A percentile compares a stretch with the other conserved stretches of the same genome.
These are phyloP conservation scores for Clunio marinus DNA, from an alignment of 2,888 invertebrate genomes.

Conservation along the genomic window DNA sequence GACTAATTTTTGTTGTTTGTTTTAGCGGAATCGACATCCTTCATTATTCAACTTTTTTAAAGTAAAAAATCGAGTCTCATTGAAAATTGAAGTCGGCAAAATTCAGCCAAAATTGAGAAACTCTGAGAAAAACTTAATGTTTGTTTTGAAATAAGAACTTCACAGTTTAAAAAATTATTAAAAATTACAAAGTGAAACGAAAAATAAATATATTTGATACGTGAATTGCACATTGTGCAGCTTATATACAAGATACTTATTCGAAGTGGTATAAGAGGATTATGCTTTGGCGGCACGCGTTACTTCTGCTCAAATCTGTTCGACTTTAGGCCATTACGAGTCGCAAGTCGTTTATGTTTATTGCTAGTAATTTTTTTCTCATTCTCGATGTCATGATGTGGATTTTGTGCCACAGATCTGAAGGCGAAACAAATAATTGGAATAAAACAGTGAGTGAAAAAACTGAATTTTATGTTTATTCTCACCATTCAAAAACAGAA, in stretches of 20 bases:
- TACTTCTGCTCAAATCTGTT: neutral
- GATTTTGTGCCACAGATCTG: neutral
- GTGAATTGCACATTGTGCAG: no score
- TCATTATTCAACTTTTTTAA: no score
- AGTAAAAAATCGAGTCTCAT: no score
- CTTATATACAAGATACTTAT: neutral
- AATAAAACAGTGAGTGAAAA: neutral
- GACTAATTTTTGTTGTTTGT: no score
- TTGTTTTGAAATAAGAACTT: constrained; percentile 8
- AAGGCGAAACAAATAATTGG: constrained; percentile 20
- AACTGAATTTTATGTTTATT: constrained; percentile 23
- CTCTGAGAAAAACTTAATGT: neutral
- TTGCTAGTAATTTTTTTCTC: constrained; percentile 18
- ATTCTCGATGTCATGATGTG: neutral
- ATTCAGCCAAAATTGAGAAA: no score
- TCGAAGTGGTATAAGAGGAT: constrained; percentile 18
- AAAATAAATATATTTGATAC: no score
- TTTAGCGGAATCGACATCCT: no score
- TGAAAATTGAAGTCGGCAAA: neutral
- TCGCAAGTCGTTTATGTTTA: constrained; percentile 18
- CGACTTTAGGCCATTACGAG: constrained; percentile 16
- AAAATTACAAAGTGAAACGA: neutral
- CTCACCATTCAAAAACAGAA: constrained; percentile 2
- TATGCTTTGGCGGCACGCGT: constrained; percentile 37
- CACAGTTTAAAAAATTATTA: neutral